These are phyloP conservation scores for Brachypteracias leptosomus DNA, from an alignment of 2,113 vertebrate species.

Conservation along the genomic window DNA sequence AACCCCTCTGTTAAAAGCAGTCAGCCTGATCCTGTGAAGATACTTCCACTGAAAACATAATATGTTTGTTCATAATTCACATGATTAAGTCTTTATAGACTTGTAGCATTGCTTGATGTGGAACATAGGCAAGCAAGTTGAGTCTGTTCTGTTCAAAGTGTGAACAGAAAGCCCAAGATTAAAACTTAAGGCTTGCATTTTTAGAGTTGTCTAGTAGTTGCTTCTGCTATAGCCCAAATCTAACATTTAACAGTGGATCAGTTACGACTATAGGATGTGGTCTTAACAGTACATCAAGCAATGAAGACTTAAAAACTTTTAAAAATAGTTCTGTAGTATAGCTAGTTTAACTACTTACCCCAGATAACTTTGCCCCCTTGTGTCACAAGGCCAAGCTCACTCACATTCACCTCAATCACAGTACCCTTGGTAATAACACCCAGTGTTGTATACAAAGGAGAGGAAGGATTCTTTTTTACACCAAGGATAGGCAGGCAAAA, in stretches of 20 bases:
- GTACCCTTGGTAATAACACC: slow-evolving; percentile 99
- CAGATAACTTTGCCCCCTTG: slow-evolving; percentile 98
- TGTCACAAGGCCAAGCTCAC: slow-evolving; percentile 94
- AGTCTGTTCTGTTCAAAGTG: background rate
- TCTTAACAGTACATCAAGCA: background rate
- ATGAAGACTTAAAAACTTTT: background rate
- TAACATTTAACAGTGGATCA: background rate
- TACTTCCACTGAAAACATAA: background rate
- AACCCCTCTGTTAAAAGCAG: background rate
- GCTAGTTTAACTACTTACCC: slow-evolving; percentile 81
- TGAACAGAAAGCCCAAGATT: background rate
- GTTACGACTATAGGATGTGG: background rate
- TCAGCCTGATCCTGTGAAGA: background rate
- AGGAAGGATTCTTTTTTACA: slow-evolving; percentile 98
- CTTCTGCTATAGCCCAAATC: background rate
- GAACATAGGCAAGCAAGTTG: background rate
- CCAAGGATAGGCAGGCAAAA: slow-evolving; percentile 96
- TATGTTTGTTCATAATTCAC: background rate
- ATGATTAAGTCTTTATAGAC: background rate
- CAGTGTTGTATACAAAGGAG: slow-evolving; percentile 90
- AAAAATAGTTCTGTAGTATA: background rate
- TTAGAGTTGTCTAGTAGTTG: background rate
- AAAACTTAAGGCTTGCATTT: background rate
- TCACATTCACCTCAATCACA: slow-evolving; percentile 94
- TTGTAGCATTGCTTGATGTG: background rate